phyloP scores from a whole-genome alignment of 2,888 invertebrate species.

The Drosophila mimetica region DNA sequence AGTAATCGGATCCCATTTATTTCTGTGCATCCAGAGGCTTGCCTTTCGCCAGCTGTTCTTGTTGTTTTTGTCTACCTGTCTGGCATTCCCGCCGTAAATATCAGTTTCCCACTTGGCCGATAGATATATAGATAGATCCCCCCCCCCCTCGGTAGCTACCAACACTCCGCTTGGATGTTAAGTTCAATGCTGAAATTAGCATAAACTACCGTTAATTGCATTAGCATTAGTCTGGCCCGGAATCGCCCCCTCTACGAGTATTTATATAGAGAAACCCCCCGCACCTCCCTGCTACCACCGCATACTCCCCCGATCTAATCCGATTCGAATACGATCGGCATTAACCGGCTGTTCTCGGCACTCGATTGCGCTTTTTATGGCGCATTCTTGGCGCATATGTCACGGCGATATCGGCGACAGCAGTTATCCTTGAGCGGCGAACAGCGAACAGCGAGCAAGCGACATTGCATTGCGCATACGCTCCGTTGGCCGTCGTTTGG shows the following conservation, averaged over 20 bases:
- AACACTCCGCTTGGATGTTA: constrained; percentile 71
- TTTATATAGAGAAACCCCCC: neutral
- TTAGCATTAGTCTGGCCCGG: constrained; percentile 70
- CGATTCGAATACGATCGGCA: neutral
- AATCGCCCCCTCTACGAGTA: constrained; percentile 2
- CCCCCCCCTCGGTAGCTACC: neutral
- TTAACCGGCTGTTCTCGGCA: constrained; percentile 7
- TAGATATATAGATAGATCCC: neutral
- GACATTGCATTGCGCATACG: constrained; percentile 66
- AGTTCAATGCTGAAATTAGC: constrained; percentile 83
- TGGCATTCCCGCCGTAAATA: constrained; percentile 60
- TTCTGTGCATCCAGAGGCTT: constrained; percentile 13
- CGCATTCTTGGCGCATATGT: constrained; percentile 73
- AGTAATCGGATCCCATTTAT: neutral
- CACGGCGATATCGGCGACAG: constrained; percentile 54
- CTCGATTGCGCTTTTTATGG: constrained; percentile 54
- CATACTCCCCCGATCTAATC: constrained; percentile 48
- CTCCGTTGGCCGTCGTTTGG: constrained; percentile 43
- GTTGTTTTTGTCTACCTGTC: constrained; percentile 19
- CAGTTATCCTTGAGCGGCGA: constrained; percentile 68
- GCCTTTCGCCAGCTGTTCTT: constrained; percentile 22
- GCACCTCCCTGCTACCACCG: too few relatives aligned
- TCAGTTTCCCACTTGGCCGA: constrained; percentile 57
- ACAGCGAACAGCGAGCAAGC: constrained; percentile 35
- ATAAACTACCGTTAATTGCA: constrained; percentile 83